phyloP scores from a whole-genome alignment of 2,888 invertebrate species.

The Belgica antarctica region DNA sequence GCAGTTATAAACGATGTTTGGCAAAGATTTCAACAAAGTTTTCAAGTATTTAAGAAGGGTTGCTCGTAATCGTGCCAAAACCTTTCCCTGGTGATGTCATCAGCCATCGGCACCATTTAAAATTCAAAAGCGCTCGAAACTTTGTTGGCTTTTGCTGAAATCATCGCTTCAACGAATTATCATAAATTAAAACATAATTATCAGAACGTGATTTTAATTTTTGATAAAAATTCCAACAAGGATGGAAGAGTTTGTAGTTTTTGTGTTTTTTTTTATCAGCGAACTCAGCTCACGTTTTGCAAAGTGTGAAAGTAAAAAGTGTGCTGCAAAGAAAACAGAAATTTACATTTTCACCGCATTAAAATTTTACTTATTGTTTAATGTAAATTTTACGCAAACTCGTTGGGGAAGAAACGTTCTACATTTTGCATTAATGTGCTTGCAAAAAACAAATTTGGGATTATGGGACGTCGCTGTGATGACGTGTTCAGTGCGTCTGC shows the following conservation, averaged over 20 bases:
- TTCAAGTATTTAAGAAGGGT: too few relatives aligned
- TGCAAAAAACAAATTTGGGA: too few relatives aligned
- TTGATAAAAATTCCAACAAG: background rate
- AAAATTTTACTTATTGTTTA: background rate
- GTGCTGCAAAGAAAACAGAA: background rate
- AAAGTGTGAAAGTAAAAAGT: constrained; percentile 8
- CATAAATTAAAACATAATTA: constrained; percentile 38
- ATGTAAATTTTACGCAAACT: background rate
- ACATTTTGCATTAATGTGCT: too few relatives aligned
- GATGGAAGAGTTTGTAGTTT: background rate
- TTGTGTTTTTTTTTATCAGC: background rate
- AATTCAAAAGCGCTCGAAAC: too few relatives aligned
- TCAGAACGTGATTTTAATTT: constrained; percentile 37
- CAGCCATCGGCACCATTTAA: too few relatives aligned
- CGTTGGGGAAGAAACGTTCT: background rate
- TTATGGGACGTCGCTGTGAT: too few relatives aligned
- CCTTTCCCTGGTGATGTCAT: too few relatives aligned
- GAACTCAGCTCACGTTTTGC: constrained; percentile 12
- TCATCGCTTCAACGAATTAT: constrained; percentile 16
- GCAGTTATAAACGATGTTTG: too few relatives aligned
- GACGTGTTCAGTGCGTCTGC: too few relatives aligned
- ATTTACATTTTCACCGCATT: constrained; percentile 23
- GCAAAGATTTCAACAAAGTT: too few relatives aligned
- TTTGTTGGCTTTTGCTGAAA: too few relatives aligned
- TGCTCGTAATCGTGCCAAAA: too few relatives aligned